A percentile compares a stretch with the other conserved stretches of the same genome.
These are phyloP conservation scores for Paramisgurnus dabryanus DNA, from an alignment of 2,113 vertebrate genomes.

Conservation along the genomic window DNA sequence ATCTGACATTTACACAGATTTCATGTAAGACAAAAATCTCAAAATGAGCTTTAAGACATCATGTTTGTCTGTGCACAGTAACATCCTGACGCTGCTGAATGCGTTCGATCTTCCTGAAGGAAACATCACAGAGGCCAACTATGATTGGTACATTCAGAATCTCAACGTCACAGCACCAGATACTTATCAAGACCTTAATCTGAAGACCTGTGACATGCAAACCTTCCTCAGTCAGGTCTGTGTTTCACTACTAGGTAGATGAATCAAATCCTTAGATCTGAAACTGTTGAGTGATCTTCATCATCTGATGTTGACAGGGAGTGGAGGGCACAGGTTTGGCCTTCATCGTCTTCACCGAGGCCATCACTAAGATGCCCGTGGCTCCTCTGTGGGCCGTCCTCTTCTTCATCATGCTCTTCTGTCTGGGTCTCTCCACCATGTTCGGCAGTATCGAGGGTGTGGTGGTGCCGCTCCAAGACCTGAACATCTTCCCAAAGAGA, in stretches of 20 bases:
- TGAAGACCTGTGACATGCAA: constrained; percentile 68
- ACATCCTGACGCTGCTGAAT: constrained; percentile 70
- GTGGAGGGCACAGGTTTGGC: constrained; percentile 94
- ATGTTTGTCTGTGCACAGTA: constrained; percentile 56
- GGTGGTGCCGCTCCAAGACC: constrained; percentile 86
- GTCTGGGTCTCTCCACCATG: constrained; percentile 96
- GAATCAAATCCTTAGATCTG: too few relatives aligned
- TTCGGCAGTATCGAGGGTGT: constrained; percentile 94
- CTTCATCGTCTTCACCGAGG: constrained; percentile 97
- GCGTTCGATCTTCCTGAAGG: constrained; percentile 66
- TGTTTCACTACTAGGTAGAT: too few relatives aligned
- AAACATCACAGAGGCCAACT: constrained; percentile 69
- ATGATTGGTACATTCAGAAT: constrained; percentile 27
- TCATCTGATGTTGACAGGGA: constrained; percentile 72
- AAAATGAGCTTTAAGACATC: too few relatives aligned
- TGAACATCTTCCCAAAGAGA: constrained; percentile 74
- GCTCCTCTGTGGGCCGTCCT: constrained; percentile 92
- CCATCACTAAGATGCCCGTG: constrained; percentile 92
- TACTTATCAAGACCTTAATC: constrained; percentile 55
- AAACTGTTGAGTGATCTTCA: background rate
- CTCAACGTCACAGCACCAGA: constrained; percentile 65
- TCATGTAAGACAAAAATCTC: too few relatives aligned
- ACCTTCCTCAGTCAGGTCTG: constrained; percentile 70
- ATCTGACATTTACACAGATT: background rate
- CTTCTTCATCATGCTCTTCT: constrained; percentile 99